Percentiles rank a stretch among this genome's conserved stretches.
Evolutionary conservation across 1,140 invertebrate genomes (phyloP).

Genomic region (Chionoecetes opilio): DNA sequence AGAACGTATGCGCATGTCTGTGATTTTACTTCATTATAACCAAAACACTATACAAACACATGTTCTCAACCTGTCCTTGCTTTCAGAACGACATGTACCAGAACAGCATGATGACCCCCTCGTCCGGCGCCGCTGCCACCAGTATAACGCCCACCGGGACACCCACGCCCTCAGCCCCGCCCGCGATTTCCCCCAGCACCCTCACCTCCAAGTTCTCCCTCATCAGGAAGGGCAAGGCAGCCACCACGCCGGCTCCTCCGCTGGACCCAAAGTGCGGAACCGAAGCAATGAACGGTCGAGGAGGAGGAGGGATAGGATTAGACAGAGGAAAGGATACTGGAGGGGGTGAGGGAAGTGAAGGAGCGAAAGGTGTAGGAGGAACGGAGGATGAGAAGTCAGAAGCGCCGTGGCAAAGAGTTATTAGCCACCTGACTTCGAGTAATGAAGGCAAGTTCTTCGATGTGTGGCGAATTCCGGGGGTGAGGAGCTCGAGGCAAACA

Average conservation of each 20-base stretch:
- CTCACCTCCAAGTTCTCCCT: conserved; percentile 47
- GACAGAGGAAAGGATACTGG: background rate
- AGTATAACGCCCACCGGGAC: background rate
- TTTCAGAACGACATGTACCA: conserved; percentile 52
- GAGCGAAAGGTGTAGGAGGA: conserved; percentile 23
- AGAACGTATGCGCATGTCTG: background rate
- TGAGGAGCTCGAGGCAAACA: background rate
- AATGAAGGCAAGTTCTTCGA: conserved; percentile 65
- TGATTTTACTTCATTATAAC: background rate
- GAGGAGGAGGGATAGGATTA: background rate
- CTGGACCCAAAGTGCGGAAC: background rate
- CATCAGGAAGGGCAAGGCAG: background rate
- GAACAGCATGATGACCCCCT: conserved; percentile 43
- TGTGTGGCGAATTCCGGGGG: conserved; percentile 44
- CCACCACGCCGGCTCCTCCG: background rate
- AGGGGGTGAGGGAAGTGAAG: background rate
- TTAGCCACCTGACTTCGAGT: conserved; percentile 41
- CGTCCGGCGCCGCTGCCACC: background rate
- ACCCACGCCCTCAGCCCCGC: background rate
- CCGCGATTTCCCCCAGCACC: background rate
- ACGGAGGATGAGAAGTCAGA: background rate
- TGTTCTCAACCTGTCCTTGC: background rate
- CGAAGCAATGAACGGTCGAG: conserved; percentile 47
- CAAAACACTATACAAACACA: background rate
- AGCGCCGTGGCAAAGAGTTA: conserved; percentile 50